These are phyloP conservation scores for Crioceris asparagi DNA, from an alignment of 2,888 invertebrate species.

Conservation along the genomic window DNA sequence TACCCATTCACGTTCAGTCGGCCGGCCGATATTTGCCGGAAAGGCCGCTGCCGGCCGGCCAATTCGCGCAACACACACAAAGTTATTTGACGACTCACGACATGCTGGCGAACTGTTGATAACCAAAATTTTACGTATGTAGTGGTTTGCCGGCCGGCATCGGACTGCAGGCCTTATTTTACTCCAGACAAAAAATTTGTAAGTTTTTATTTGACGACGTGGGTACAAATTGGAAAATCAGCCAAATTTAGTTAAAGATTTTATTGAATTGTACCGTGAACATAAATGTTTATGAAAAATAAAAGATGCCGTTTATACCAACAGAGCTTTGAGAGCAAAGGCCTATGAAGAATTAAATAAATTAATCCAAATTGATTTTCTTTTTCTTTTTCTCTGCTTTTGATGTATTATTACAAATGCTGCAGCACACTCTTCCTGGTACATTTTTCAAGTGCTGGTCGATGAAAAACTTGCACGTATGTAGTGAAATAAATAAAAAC, in stretches of 20 bases:
- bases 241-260: neutral
- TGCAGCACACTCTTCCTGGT: too few relatives aligned
- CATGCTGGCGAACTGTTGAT: neutral
- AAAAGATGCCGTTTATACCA: neutral
- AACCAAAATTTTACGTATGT: neutral
- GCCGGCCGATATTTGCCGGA: slow-evolving; percentile 1
- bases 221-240: slow-evolving; percentile 1
- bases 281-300: neutral
- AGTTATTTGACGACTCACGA: neutral
- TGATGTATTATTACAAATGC: too few relatives aligned
- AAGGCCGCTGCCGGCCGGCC: neutral
- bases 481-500: too few relatives aligned
- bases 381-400: too few relatives aligned
- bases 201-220: neutral
- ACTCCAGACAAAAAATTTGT: neutral
- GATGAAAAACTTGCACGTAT: too few relatives aligned
- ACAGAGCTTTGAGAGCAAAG: neutral
- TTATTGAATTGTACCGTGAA: neutral
- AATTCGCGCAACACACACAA: neutral
- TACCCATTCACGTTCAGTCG: neutral
- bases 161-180: neutral
- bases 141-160: neutral
- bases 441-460: too few relatives aligned
- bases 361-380: neutral
- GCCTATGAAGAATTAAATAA: neutral